phyloP scores from a whole-genome alignment of 1,140 invertebrate genomes.

The Sitodiplosis mosellana region DNA sequence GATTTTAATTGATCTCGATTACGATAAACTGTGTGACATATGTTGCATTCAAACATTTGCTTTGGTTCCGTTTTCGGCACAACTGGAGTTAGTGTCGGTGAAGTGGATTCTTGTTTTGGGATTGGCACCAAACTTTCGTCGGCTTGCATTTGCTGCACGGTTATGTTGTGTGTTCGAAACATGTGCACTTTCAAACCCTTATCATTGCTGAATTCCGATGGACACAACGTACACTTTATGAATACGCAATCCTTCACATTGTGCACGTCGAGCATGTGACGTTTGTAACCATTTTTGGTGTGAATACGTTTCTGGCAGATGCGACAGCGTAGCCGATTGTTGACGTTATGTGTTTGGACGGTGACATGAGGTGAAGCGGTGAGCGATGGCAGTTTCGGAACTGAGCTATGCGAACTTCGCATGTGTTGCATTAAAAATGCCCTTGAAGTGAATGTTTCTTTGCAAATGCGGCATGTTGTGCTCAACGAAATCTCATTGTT shows the following conservation, averaged over 20 bases:
- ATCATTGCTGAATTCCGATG: constrained; percentile 23
- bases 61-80: not conserved
- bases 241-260: constrained; percentile 24
- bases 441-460: not conserved
- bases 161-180: constrained; percentile 19
- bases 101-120: not conserved
- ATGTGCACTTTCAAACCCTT: constrained; percentile 24
- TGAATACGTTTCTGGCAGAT: constrained; percentile 22
- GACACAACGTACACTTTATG: constrained; percentile 23
- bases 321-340: constrained; percentile 20
- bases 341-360: not conserved
- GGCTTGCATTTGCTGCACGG: not conserved
- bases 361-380: not conserved
- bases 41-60: constrained; percentile 15
- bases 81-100: not conserved
- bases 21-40: constrained; percentile 22
- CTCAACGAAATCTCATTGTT: not conserved
- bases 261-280: constrained; percentile 24
- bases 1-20: constrained; percentile 16
- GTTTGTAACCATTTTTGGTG: constrained; percentile 22
- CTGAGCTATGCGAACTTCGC: not conserved
- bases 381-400: no score
- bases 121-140: not conserved
- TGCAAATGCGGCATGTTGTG: not conserved
- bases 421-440: not conserved